A percentile compares a stretch with the other conserved stretches of the same genome.
phyloP scores from a whole-genome alignment of 1,140 invertebrate species.

The Trypoxylus dichotomus region DNA sequence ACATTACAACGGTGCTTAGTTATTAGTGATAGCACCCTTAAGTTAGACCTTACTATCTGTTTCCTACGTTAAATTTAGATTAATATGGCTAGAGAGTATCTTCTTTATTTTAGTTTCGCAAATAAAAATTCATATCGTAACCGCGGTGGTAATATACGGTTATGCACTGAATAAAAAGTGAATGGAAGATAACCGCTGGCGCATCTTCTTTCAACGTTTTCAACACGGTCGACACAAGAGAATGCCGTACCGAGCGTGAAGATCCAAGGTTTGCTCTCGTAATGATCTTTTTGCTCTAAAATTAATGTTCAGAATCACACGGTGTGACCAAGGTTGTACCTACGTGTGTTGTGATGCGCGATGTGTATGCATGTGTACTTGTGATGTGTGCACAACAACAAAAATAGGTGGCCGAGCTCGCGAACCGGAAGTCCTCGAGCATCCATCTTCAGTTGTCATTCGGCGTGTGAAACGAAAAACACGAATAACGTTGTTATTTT shows the following conservation, averaged over 20 bases:
- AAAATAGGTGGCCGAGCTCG: neutral
- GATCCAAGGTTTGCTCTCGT: constrained; percentile 32
- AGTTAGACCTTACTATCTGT: too few relatives aligned
- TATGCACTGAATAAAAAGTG: neutral
- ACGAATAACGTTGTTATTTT: constrained; percentile 29
- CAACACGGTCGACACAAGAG: neutral
- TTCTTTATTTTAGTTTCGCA: neutral
- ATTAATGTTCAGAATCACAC: constrained; percentile 46
- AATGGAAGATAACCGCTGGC: neutral
- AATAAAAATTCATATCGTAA: neutral
- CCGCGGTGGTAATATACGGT: neutral
- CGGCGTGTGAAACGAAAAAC: constrained; percentile 50
- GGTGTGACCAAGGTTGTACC: constrained; percentile 50
- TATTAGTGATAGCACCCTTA: too few relatives aligned
- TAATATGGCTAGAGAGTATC: neutral
- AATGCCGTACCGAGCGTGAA: neutral
- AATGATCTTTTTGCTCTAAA: constrained; percentile 43
- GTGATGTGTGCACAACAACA: neutral
- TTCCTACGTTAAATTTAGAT: too few relatives aligned
- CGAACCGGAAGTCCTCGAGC: constrained; percentile 47
- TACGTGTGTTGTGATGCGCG: neutral
- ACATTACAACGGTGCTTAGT: too few relatives aligned
- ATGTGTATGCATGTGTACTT: neutral
- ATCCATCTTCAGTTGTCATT: constrained; percentile 53
- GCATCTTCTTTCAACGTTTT: neutral